Evolutionary conservation across 2,888 invertebrate species (phyloP).

Genomic region (Parnassius glacialis): DNA sequence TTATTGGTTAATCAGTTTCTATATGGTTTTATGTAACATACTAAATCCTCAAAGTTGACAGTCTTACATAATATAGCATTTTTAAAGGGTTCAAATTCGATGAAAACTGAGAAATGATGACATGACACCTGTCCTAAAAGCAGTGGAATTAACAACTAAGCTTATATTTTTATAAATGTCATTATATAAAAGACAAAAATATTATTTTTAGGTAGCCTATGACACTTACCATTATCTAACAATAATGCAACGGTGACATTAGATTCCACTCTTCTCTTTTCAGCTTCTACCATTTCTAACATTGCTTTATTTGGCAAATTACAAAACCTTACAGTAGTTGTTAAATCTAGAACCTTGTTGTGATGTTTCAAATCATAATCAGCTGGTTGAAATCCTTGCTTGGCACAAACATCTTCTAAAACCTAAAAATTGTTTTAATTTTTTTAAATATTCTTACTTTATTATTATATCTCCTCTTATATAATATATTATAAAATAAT

Average conservation of each 20-base stretch:
- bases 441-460: background rate
- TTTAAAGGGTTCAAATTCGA: no score
- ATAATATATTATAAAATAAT: no score
- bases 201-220: background rate
- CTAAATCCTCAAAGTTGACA: no score
- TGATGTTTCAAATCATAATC: conserved; percentile 92
- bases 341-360: conserved; percentile 88
- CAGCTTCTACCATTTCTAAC: conserved; percentile 89
- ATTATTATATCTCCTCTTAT: no score
- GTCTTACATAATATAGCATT: no score
- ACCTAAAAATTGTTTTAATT: conserved; percentile 77
- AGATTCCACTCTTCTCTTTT: conserved; percentile 82
- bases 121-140: no score
- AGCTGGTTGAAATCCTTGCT: conserved; percentile 86
- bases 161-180: no score
- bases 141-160: no score
- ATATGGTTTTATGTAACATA: no score
- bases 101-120: no score
- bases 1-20: no score
- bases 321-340: conserved; percentile 89
- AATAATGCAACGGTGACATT: conserved; percentile 88
- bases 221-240: conserved; percentile 84
- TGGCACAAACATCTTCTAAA: conserved; percentile 91
- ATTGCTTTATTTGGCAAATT: conserved; percentile 95
- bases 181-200: no score